A percentile compares a stretch with the other conserved stretches of the same genome.
Conservation (phyloP, 2,113 vertebrate genomes). For the Esox niger region DNA sequence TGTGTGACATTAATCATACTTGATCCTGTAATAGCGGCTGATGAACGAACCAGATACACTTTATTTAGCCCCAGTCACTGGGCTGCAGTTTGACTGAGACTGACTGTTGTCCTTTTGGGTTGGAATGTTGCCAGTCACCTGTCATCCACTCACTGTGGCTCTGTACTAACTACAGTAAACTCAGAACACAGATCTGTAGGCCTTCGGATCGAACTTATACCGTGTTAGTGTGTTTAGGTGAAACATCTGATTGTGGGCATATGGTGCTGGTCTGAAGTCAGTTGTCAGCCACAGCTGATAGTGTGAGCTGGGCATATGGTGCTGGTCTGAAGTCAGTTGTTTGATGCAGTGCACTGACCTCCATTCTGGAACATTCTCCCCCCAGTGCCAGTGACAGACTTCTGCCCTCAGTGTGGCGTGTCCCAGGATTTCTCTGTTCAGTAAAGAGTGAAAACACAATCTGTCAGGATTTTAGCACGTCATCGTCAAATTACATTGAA, state of each 20-base stretch:
- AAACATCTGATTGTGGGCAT: not conserved
- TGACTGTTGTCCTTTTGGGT: not conserved
- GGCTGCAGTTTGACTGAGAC: not conserved
- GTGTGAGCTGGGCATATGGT: conserved; percentile 3
- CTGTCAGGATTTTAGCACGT: not conserved
- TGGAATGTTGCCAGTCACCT: not conserved
- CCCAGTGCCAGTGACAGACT: conserved; percentile 20
- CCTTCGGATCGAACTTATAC: not conserved
- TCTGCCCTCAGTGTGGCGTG: conserved; percentile 22
- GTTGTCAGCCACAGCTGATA: not conserved
- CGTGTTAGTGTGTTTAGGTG: not conserved
- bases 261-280: not conserved
- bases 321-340: conserved; percentile 9
- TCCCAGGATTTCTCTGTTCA: conserved; percentile 17
- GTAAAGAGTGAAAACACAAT: not conserved
- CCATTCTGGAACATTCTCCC: conserved; percentile 18
- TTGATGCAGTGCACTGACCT: conserved; percentile 11
- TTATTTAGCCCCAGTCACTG: not conserved
- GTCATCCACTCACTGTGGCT: not conserved
- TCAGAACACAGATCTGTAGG: not conserved
- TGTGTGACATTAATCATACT: not conserved
- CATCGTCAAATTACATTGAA: not conserved
- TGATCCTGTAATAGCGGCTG: not conserved
- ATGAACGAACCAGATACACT: not conserved
- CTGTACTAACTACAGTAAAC: no score